These are phyloP conservation scores for Hyles euphorbiae DNA, from an alignment of 1,140 invertebrate genomes.

Conservation along the genomic window DNA sequence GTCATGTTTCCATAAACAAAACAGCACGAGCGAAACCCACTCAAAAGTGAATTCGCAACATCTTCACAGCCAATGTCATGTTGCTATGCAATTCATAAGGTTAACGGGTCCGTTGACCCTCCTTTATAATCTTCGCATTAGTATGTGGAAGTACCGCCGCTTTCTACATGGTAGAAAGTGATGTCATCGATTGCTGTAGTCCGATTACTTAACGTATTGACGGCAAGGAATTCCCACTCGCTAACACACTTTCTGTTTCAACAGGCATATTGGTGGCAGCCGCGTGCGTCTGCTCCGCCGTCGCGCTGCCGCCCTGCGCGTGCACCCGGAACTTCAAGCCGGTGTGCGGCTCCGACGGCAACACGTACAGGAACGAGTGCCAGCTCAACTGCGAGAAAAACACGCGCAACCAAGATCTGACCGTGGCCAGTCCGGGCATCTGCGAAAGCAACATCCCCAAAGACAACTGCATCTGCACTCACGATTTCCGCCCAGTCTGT, in stretches of 20 bases:
- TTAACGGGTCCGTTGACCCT: no score
- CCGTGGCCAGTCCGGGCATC: slow-evolving; percentile 1
- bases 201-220: not conserved
- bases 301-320: slow-evolving; percentile 49
- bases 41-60: no score
- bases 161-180: no score
- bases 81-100: no score
- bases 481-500: slow-evolving; percentile 61
- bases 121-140: no score
- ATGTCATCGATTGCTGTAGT: no score
- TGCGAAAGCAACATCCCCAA: slow-evolving; percentile 6
- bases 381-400: slow-evolving; percentile 53
- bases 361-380: slow-evolving; percentile 73
- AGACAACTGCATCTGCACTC: slow-evolving; percentile 24
- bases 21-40: no score
- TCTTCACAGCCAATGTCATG: no score
- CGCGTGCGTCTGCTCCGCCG: slow-evolving; percentile 21
- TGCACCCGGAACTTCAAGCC: slow-evolving; percentile 69
- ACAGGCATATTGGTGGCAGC: slow-evolving; percentile 22
- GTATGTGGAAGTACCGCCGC: no score
- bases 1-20: no score
- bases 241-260: not conserved
- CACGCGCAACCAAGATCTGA: not conserved
- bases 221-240: not conserved
- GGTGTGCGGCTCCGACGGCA: slow-evolving; percentile 71